Percentiles rank a stretch among this genome's conserved stretches.
Evolutionary conservation across 2,888 invertebrate genomes (phyloP).

Genomic region (Pristionchus fissidentatus): DNA sequence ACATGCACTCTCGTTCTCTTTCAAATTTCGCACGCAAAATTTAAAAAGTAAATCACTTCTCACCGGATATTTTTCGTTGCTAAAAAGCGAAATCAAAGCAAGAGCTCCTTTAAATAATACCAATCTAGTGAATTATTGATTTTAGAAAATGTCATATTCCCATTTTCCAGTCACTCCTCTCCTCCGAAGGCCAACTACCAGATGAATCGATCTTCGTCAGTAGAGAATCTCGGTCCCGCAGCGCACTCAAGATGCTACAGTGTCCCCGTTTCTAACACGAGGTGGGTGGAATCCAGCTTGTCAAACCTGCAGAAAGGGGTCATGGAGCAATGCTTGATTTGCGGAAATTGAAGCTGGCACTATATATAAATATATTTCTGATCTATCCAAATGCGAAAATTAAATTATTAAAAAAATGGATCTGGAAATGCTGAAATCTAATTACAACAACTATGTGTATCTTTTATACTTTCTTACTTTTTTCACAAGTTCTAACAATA

Average conservation of each 20-base stretch:
- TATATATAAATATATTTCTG: no score
- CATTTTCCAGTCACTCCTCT: conserved; percentile 11
- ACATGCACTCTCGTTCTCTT: neutral
- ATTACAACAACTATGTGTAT: no score
- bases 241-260: conserved; percentile 37
- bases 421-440: no score
- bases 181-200: conserved; percentile 11
- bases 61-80: neutral
- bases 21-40: neutral
- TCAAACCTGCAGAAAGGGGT: no score
- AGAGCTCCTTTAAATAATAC: no score
- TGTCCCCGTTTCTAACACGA: conserved; percentile 33
- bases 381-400: no score
- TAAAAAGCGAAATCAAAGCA: no score
- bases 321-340: no score
- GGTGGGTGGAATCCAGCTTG: neutral
- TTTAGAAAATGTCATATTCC: neutral
- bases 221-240: conserved; percentile 20
- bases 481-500: neutral
- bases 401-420: no score
- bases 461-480: no score
- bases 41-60: neutral
- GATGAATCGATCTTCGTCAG: neutral
- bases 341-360: no score
- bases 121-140: no score